Percentiles rank a stretch among this genome's conserved stretches.
phyloP scores from a whole-genome alignment of 2,888 invertebrate species.

The Meteorus cinctellus region DNA sequence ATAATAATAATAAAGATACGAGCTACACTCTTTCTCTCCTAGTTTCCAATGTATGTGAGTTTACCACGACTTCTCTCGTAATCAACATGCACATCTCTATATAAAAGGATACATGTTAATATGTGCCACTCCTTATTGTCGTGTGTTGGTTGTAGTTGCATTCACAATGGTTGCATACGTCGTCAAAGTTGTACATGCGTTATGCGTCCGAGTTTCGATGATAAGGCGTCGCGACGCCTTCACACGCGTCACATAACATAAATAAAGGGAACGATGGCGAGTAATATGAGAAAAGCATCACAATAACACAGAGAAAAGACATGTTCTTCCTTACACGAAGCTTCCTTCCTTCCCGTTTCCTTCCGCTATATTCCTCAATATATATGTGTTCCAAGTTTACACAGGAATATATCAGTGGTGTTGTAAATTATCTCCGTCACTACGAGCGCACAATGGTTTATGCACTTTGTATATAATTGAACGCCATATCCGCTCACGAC shows the following conservation, averaged over 20 bases:
- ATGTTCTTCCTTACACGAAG: constrained; percentile 10
- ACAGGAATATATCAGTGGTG: background rate
- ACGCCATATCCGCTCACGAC: background rate
- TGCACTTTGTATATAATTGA: constrained; percentile 17
- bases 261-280: background rate
- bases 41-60: no score
- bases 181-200: constrained; percentile 44
- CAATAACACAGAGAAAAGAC: constrained; percentile 1
- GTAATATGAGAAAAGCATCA: background rate
- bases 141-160: constrained; percentile 10
- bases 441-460: background rate
- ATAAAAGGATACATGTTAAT: background rate
- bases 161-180: constrained; percentile 37
- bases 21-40: constrained; percentile 1
- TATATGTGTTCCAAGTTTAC: background rate
- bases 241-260: constrained; percentile 23
- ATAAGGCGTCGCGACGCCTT: constrained; percentile 41
- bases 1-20: background rate
- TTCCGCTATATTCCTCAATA: background rate
- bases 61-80: background rate
- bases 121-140: constrained; percentile 23
- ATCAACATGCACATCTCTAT: background rate
- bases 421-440: background rate
- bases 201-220: constrained; percentile 40
- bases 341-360: constrained; percentile 25